These are phyloP conservation scores for Chionis minor DNA, from an alignment of 2,113 vertebrate genomes.

Conservation along the genomic window DNA sequence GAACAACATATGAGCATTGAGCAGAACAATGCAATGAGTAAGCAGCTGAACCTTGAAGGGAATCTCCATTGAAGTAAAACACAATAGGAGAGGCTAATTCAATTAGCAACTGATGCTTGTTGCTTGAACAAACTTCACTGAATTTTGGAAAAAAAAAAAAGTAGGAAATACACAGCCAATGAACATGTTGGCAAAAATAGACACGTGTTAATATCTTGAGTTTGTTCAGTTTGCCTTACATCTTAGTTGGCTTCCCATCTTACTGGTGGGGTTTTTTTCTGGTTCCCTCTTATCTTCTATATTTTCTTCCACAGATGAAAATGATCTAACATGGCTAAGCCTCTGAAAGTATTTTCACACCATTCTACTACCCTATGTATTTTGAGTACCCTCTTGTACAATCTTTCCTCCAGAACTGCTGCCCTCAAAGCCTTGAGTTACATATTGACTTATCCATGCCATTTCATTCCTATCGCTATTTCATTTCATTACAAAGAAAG, in stretches of 20 bases:
- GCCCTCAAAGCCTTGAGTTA: neutral
- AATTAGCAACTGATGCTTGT: constrained; percentile 71
- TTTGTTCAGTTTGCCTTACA: neutral
- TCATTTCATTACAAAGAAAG: neutral
- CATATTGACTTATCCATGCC: neutral
- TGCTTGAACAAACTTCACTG: constrained; percentile 58
- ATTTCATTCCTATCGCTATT: neutral
- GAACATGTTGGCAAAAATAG: neutral
- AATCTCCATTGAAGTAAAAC: constrained; percentile 67
- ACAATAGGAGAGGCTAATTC: constrained; percentile 66
- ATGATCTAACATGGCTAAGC: neutral
- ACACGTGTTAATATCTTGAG: neutral
- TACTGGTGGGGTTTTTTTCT: neutral
- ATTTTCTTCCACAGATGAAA: neutral
- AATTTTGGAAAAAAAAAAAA: neutral
- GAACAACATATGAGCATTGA: neutral
- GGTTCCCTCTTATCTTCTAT: neutral
- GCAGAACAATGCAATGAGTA: constrained; percentile 52
- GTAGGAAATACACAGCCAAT: neutral
- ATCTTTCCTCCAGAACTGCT: neutral
- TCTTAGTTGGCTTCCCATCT: neutral
- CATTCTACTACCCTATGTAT: neutral
- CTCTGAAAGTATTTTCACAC: constrained; percentile 1
- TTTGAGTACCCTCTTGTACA: neutral
- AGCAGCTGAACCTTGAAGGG: constrained; percentile 60